A percentile compares a stretch with the other conserved stretches of the same genome.
Evolutionary conservation across 2,797 vertebrate genomes (phyloP).

Genomic region (Acrossocheilus wenchowensis): DNA sequence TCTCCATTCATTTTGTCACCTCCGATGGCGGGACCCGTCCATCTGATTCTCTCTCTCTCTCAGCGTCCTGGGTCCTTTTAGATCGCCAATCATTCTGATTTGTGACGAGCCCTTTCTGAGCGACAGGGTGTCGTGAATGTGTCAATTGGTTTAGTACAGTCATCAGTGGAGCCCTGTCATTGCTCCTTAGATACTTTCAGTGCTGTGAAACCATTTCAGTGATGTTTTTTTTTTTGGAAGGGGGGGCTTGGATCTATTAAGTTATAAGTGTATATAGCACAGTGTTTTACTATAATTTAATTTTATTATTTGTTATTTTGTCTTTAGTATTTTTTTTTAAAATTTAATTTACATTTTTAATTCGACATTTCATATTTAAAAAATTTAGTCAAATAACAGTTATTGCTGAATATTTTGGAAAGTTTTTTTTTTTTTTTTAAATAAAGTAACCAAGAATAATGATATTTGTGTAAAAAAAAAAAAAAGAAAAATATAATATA

Average conservation of each 20-base stretch:
- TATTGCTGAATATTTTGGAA: too few relatives aligned
- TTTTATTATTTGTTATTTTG: too few relatives aligned
- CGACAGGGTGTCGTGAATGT: background rate
- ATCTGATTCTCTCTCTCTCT: conserved; percentile 16
- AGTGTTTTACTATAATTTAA: background rate
- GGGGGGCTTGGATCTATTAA: background rate
- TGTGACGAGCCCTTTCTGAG: conserved; percentile 18
- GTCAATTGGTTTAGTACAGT: conserved; percentile 22
- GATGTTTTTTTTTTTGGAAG: background rate
- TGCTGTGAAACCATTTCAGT: background rate
- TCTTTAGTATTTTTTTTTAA: too few relatives aligned
- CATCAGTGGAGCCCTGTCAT: background rate
- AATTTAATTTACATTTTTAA: too few relatives aligned
- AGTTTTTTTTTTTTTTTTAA: too few relatives aligned
- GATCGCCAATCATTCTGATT: conserved; percentile 33
- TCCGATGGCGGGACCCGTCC: conserved; percentile 27
- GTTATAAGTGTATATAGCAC: background rate
- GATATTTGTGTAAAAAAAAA: too few relatives aligned
- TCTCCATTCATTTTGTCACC: conserved; percentile 53
- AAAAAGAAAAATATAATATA: too few relatives aligned
- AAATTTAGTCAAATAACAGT: too few relatives aligned
- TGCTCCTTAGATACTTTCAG: background rate
- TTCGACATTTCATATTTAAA: too few relatives aligned
- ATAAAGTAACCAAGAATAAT: too few relatives aligned
- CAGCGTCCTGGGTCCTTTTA: background rate